Evolutionary conservation across 2,113 vertebrate species (phyloP).

Genomic region (Psephotus haematonotus): DNA sequence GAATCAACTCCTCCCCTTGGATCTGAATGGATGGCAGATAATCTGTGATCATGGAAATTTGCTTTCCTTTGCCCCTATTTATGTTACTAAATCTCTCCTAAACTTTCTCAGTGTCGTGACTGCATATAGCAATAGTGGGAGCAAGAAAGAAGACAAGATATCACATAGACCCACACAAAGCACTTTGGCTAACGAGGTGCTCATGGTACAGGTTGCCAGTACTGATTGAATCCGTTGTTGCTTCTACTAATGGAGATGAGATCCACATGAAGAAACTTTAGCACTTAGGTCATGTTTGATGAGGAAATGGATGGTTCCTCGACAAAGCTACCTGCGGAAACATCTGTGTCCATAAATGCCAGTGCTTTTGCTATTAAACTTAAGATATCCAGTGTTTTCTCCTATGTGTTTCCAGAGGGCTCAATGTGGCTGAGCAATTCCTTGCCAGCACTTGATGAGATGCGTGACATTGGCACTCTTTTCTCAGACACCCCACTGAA

Average conservation of each 20-base stretch:
- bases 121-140: constrained; percentile 44
- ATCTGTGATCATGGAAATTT: constrained; percentile 21
- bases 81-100: constrained; percentile 34
- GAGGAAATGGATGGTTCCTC: not conserved
- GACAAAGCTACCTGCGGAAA: not conserved
- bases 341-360: not conserved
- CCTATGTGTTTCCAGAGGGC: not conserved
- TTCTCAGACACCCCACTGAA: not conserved
- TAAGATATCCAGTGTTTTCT: not conserved
- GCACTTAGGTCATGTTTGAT: not conserved
- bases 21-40: constrained; percentile 56
- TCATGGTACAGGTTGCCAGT: not conserved
- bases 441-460: not conserved
- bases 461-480: not conserved
- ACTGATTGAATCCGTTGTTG: not conserved
- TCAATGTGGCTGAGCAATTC: not conserved
- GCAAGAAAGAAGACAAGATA: constrained; percentile 25
- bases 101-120: constrained; percentile 45
- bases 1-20: constrained; percentile 32
- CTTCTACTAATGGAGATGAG: not conserved
- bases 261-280: not conserved
- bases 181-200: constrained; percentile 26
- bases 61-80: constrained; percentile 45
- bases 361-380: not conserved
- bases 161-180: not conserved